These are phyloP conservation scores for Stegostoma tigrinum DNA, from an alignment of 2,113 vertebrate species.

Conservation along the genomic window DNA sequence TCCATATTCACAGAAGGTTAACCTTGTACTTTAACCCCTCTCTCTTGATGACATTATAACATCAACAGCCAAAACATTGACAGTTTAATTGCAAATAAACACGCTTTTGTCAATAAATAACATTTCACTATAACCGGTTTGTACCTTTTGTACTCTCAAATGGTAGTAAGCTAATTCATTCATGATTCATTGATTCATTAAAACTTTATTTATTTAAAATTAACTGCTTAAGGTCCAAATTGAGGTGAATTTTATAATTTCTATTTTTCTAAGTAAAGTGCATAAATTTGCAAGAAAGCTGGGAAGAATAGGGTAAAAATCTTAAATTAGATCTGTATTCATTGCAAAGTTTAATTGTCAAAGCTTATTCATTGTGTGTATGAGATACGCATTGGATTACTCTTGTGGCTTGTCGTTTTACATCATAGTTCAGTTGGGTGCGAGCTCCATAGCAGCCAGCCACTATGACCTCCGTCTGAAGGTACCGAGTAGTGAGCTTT, in stretches of 20 bases:
- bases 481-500: background rate
- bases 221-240: too few species aligned
- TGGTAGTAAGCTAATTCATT: background rate
- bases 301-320: background rate
- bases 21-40: too few species aligned
- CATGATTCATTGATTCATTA: too few species aligned
- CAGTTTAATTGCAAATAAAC: too few species aligned
- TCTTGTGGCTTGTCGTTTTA: background rate
- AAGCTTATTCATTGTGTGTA: background rate
- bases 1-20: too few species aligned
- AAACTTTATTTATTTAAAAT: too few species aligned
- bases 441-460: background rate
- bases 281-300: background rate
- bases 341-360: background rate
- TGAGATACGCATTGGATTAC: background rate
- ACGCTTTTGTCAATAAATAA: too few species aligned
- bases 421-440: background rate
- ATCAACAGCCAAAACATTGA: too few species aligned
- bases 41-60: too few species aligned
- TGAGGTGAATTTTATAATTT: too few species aligned
- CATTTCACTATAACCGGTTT: too few species aligned
- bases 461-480: background rate
- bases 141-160: background rate
- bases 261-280: too few species aligned
- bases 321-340: background rate